Evolutionary conservation across 2,113 vertebrate genomes (phyloP), one percentile per base, ranked within the genome.

Genomic region (Hypomesus transpacificus): DNA sequence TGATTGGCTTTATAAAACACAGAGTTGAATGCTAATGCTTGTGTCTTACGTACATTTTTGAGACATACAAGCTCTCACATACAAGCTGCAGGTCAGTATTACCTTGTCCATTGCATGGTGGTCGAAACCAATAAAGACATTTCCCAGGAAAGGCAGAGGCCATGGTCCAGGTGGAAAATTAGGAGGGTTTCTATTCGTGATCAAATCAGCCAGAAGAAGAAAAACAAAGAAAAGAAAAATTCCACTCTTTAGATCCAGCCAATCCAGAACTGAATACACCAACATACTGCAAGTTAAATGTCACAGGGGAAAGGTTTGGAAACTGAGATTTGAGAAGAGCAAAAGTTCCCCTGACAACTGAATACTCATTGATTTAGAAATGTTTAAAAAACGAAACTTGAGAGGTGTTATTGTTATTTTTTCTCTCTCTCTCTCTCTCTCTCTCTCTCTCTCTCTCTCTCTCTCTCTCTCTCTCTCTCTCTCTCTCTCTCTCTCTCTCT

Each of bases 141-240:
- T 91, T 73, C 88, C 89, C 68, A 91, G 14, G 0, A 91, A 75
- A 76, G 91, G 89, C 70, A 91, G 77, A 20, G 86, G 22, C 70
- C 60, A 77, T 0, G 89, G 90, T 57, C 89, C 86, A 54, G 89
- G 89, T 58, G 91, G 89, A 62, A 88, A 89, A 62, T 84, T 75
- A 17, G 52, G 39, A 4, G 69, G 60, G 51, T 68, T 70, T 66
- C 54, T 80, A 64, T 83, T 75, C 50, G n/a, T 78, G 20, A 79
- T 50, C 1, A 80, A 28, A 70, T 77, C 73, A n/a, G 77, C 22
- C 46, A 86, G n/a, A 21, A 84, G 26, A 22, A 86, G 24, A 18
- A 86, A 20, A n/a, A 83, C 21, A 71, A 71, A 72, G 59, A 78
- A 2, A 3, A 68, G 52, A 14, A 81, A 16, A 60, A 84, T 62